Conservation (phyloP, 2,888 invertebrate species). For the Diaprepes abbreviatus region DNA sequence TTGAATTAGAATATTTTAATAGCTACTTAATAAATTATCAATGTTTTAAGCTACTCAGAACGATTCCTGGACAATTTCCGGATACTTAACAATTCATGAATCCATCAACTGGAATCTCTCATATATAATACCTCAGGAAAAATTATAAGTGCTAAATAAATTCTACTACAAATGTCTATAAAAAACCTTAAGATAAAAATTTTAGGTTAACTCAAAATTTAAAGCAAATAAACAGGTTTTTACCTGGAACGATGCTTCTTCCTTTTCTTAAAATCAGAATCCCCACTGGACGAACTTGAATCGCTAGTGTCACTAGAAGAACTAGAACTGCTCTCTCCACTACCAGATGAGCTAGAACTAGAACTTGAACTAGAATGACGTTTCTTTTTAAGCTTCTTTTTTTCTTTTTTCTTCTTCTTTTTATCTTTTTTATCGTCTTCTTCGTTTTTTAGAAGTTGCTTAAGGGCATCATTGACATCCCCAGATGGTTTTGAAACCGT, state of each 20-base stretch:
- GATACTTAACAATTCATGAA: no score
- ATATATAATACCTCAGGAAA: no score
- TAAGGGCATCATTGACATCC: constrained; percentile 77
- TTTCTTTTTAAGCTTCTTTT: constrained; percentile 76
- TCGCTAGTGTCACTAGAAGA: constrained; percentile 74
- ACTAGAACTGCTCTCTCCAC: constrained; percentile 73
- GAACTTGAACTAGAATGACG: constrained; percentile 69
- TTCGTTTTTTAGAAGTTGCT: constrained; percentile 73
- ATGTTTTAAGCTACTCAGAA: neutral
- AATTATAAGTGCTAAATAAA: no score
- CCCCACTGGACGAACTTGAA: constrained; percentile 73
- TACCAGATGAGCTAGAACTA: constrained; percentile 68
- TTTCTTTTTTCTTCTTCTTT: constrained; percentile 75
- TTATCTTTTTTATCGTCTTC: constrained; percentile 74
- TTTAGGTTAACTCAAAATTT: no score
- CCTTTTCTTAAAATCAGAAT: constrained; percentile 70
- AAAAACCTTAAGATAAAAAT: no score
- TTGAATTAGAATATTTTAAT: constrained; percentile 19
- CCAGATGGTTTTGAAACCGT: constrained; percentile 65
- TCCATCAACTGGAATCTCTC: no score
- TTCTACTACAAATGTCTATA: no score
- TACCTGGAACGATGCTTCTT: constrained; percentile 72
- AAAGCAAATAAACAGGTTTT: no score
- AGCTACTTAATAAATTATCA: neutral
- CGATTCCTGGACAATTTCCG: neutral